Base-by-base conservation (phyloP, 2,797 vertebrate species). In the Percopsis omiscomaycus region DNA sequence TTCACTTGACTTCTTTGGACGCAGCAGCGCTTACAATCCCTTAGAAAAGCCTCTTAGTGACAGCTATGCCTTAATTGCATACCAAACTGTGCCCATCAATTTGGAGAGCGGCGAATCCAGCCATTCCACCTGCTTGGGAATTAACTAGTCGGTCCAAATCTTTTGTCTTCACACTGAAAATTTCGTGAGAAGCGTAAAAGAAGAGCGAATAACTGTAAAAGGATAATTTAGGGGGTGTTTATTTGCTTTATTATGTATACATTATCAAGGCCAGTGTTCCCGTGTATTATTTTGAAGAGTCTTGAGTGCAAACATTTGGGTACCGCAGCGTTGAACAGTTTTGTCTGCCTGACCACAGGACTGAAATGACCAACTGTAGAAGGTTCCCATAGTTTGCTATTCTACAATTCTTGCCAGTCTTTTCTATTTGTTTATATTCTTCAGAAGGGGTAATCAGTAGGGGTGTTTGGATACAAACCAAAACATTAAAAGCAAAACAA, bases 41-140 rank as follows among this genome's bases (percentile, higher is more conserved):
- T 76, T 89, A 84, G 83, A 77, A 89, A 90, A 90, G 86, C 82
- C 81, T 89, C 85, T 89, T 89, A 89, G 83, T 84, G 86, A 86
- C 84, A 89, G 83, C 75, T 82, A 78, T 71, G 83, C 68, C 78
- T 86, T 86, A 89, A 90, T 87, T 90, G 76, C 88, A 91, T 90
- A 85, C 88, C 88, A 82, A 81, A 79, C 66, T 66, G 74, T 83
- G 80, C 71, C 82, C 81, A 86, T 89, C 88, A 83, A 81, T 89
- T 84, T 82, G 76, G 71, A 84, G 74, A 76, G 71, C 71, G 73
- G 84, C 77, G 87, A 88, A 86, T 84, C 79, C 85, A 82, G 76
- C 77, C 80, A 87, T 86, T 88, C 84, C 78, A 78, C 79, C 76
- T 67, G 74, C 81, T 81, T 86, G 83, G 80, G 83, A 89, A 87